Conservation (phyloP, 2,888 invertebrate species). For the Lithophane ornitopus region DNA sequence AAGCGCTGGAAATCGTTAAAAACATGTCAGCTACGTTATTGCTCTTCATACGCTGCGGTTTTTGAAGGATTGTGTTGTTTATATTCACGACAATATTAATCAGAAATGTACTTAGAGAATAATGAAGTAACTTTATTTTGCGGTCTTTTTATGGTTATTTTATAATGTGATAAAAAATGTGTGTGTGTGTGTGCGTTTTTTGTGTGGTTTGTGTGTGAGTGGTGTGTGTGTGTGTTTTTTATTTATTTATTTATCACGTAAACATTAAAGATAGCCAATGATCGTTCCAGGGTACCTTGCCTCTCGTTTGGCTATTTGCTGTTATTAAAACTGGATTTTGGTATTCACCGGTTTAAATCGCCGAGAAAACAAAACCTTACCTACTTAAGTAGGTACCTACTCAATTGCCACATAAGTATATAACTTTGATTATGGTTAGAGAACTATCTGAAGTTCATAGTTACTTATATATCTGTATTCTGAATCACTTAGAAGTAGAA, state of each 20-base stretch:
- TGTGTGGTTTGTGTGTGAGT: too few relatives aligned
- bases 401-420: background rate
- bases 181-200: too few relatives aligned
- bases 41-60: constrained; percentile 28
- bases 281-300: background rate
- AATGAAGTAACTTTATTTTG: background rate
- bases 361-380: background rate
- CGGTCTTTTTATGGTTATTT: background rate
- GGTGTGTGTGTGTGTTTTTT: too few relatives aligned
- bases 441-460: too few relatives aligned
- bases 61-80: background rate
- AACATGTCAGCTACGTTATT: constrained; percentile 25
- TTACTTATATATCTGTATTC: too few relatives aligned
- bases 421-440: too few relatives aligned
- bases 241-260: background rate
- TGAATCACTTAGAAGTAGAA: too few relatives aligned
- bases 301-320: background rate
- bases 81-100: constrained; percentile 1
- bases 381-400: background rate
- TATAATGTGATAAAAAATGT: too few relatives aligned
- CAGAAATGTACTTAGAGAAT: background rate
- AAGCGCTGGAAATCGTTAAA: constrained; percentile 47
- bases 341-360: background rate
- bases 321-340: background rate
- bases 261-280: background rate